phyloP scores from a whole-genome alignment of 1,140 invertebrate genomes.

The Drosophila trapezifrons region DNA sequence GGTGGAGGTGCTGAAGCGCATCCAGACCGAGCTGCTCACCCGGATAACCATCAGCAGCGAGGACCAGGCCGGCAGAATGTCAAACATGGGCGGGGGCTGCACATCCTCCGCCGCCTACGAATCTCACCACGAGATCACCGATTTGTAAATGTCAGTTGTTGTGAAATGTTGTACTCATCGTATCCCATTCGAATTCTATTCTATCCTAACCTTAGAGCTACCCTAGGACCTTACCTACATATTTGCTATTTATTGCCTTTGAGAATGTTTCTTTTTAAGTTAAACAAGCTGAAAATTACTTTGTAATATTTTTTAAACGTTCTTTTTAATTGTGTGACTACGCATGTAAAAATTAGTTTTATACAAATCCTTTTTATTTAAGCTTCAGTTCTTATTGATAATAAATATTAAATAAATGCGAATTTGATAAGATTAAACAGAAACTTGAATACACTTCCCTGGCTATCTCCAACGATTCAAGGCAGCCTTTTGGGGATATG shows the following conservation, averaged over 20 bases:
- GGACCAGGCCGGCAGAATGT: constrained; percentile 44
- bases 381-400: constrained; percentile 37
- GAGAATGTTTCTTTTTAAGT: constrained; percentile 48
- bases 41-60: constrained; percentile 75
- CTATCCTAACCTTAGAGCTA: constrained; percentile 41
- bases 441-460: not conserved
- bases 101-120: constrained; percentile 56
- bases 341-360: constrained; percentile 69
- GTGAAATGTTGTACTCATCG: constrained; percentile 53
- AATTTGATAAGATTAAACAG: constrained; percentile 40
- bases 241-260: constrained; percentile 75
- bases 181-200: constrained; percentile 60
- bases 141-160: constrained; percentile 76
- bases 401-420: constrained; percentile 33
- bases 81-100: constrained; percentile 8
- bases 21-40: constrained; percentile 74
- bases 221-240: constrained; percentile 46
- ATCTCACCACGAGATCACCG: constrained; percentile 82
- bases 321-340: constrained; percentile 33
- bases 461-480: not conserved
- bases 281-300: constrained; percentile 23
- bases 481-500: constrained; percentile 25
- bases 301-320: constrained; percentile 44
- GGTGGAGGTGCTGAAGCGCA: constrained; percentile 78
- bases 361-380: constrained; percentile 4